Percentiles rank a stretch among this genome's conserved stretches.
These are phyloP conservation scores for Augiades crinisus DNA, from an alignment of 2,888 invertebrate species.

Conservation along the genomic window DNA sequence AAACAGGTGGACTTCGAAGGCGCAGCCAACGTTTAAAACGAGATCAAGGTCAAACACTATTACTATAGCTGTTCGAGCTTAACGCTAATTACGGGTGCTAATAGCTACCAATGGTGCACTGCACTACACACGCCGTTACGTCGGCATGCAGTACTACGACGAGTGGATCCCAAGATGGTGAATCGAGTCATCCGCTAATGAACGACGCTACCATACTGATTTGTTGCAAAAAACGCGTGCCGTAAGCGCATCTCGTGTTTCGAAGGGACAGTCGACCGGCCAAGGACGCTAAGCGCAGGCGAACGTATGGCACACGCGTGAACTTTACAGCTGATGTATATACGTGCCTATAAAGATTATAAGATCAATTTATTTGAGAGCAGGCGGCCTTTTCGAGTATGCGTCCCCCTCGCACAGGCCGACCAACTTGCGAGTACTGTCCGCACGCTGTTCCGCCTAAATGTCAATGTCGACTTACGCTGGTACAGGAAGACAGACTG, in stretches of 20 bases:
- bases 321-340: slow-evolving; percentile 49
- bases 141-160: slow-evolving; percentile 1
- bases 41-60: slow-evolving; percentile 64
- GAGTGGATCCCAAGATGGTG: slow-evolving; percentile 13
- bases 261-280: slow-evolving; percentile 54
- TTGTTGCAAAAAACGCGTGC: slow-evolving; percentile 37
- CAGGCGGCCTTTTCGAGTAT: slow-evolving; percentile 44
- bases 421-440: slow-evolving; percentile 28
- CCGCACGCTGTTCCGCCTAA: slow-evolving; percentile 46
- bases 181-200: slow-evolving; percentile 17
- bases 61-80: slow-evolving; percentile 59
- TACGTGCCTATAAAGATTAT: slow-evolving; percentile 36
- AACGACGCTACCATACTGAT: slow-evolving; percentile 22
- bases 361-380: slow-evolving; percentile 41
- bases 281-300: slow-evolving; percentile 57
- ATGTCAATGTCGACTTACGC: slow-evolving; percentile 68
- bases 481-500: slow-evolving; percentile 63
- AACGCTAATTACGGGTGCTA: slow-evolving; percentile 59
- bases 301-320: slow-evolving; percentile 49
- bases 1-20: slow-evolving; percentile 53
- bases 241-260: slow-evolving; percentile 45
- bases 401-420: slow-evolving; percentile 42
- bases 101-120: slow-evolving; percentile 35
- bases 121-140: slow-evolving; percentile 1
- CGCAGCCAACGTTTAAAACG: slow-evolving; percentile 46